Conservation (phyloP, 35 echinoderm and acorn worm genomes). For the Stichopus chloronotus region DNA sequence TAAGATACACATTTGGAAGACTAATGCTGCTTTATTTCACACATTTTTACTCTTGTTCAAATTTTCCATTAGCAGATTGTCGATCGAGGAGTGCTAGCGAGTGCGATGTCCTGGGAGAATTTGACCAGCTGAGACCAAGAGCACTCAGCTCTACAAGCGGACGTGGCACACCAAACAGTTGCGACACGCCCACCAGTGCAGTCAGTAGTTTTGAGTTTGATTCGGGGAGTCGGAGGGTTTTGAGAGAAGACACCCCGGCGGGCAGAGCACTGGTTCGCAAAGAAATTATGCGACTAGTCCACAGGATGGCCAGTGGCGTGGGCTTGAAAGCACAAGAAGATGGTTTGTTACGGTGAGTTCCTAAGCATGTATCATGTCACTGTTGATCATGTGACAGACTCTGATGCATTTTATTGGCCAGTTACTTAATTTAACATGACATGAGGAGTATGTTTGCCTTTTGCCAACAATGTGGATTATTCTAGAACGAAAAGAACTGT, state of each 20-base stretch:
- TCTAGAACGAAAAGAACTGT: too few relatives aligned
- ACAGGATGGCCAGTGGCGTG: slow-evolving; percentile 88
- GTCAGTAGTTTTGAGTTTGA: slow-evolving; percentile 56
- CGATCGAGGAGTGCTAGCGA: slow-evolving; percentile 61
- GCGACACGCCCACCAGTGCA: slow-evolving; percentile 70
- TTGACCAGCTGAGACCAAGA: slow-evolving; percentile 45
- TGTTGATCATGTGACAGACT: not conserved
- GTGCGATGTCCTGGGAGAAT: slow-evolving; percentile 27
- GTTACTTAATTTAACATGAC: too few relatives aligned
- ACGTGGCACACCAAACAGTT: slow-evolving; percentile 63
- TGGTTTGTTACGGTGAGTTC: slow-evolving; percentile 76
- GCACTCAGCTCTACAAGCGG: slow-evolving; percentile 74
- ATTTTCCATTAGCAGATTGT: not conserved
- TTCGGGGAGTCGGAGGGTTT: slow-evolving; percentile 7
- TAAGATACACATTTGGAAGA: too few relatives aligned
- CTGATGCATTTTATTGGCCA: not conserved
- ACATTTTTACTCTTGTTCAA: too few relatives aligned
- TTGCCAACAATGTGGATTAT: too few relatives aligned
- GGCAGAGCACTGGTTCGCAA: slow-evolving; percentile 75
- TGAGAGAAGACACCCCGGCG: slow-evolving; percentile 74
- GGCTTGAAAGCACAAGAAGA: slow-evolving; percentile 90
- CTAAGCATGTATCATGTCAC: not conserved
- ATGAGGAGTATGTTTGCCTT: too few relatives aligned
- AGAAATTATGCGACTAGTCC: slow-evolving; percentile 83
- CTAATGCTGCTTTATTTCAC: too few relatives aligned